Percentiles rank a stretch among this genome's conserved stretches.
phyloP scores from a whole-genome alignment of 2,113 vertebrate genomes.

The Stictonetta naevosa region DNA sequence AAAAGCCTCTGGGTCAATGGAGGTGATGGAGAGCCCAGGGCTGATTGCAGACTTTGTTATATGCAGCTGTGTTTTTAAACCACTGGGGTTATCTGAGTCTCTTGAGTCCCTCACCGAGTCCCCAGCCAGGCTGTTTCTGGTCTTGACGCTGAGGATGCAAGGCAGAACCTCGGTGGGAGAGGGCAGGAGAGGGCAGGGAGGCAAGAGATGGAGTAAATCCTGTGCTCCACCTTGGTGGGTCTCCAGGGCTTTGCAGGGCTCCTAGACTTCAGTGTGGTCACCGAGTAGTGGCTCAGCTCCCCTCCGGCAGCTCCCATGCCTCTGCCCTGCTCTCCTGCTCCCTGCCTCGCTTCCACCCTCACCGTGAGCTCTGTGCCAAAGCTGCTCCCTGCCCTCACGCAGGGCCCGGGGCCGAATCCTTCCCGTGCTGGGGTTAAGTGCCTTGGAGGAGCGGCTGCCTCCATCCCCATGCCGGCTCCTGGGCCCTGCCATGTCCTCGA shows the following conservation, averaged over 20 bases:
- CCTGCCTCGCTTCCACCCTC: background rate
- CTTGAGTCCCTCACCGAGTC: background rate
- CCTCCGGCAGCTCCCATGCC: background rate
- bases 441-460: background rate
- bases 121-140: background rate
- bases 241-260: background rate
- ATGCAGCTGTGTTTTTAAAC: background rate
- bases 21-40: background rate
- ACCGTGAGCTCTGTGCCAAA: background rate
- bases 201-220: background rate
- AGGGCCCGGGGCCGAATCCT: background rate
- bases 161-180: background rate
- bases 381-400: background rate
- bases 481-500: background rate
- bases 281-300: accelerated
- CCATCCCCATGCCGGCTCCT: background rate
- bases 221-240: background rate
- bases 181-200: background rate
- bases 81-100: background rate
- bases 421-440: background rate
- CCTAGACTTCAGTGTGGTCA: background rate
- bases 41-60: background rate
- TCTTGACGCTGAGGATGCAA: background rate
- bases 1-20: background rate
- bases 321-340: background rate